These are phyloP conservation scores for Siderastrea siderea DNA, from an alignment of 92 coral and sea anemone genomes.

Conservation along the genomic window DNA sequence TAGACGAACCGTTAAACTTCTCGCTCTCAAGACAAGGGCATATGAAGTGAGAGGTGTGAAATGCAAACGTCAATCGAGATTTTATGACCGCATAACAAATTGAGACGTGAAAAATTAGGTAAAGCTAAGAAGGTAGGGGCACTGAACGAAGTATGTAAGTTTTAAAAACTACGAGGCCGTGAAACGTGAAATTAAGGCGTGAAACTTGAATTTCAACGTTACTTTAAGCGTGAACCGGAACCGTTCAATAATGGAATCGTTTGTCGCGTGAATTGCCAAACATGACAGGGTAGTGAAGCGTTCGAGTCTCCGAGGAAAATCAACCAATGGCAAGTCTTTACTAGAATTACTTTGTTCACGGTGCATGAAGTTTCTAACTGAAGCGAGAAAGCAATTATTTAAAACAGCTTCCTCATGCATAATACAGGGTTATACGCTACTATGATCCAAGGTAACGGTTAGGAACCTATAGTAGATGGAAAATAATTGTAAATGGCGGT, in stretches of 20 bases:
- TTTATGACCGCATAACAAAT: neutral
- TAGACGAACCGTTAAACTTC: too few species aligned
- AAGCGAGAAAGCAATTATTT: slow-evolving; percentile 25
- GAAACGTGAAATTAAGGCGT: slow-evolving; percentile 3
- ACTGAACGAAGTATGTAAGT: neutral
- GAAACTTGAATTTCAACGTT: neutral
- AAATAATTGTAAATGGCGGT: too few species aligned
- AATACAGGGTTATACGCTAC: slow-evolving; percentile 22
- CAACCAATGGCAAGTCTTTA: slow-evolving; percentile 3
- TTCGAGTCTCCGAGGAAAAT: neutral
- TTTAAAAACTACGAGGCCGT: neutral
- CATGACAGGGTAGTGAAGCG: slow-evolving; percentile 2
- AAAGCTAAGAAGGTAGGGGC: neutral
- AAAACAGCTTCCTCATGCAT: slow-evolving; percentile 28
- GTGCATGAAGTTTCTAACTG: slow-evolving; percentile 23
- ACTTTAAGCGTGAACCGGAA: slow-evolving; percentile 18
- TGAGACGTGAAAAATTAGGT: neutral
- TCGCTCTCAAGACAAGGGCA: too few species aligned
- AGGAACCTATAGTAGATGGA: neutral
- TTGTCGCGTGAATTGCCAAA: neutral
- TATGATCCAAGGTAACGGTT: neutral
- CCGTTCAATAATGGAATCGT: neutral
- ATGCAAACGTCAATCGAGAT: neutral
- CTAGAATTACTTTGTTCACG: neutral
- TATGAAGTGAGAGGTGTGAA: slow-evolving; percentile 3